phyloP scores from a whole-genome alignment of 1,140 invertebrate species.

The Micrasema minimum region DNA sequence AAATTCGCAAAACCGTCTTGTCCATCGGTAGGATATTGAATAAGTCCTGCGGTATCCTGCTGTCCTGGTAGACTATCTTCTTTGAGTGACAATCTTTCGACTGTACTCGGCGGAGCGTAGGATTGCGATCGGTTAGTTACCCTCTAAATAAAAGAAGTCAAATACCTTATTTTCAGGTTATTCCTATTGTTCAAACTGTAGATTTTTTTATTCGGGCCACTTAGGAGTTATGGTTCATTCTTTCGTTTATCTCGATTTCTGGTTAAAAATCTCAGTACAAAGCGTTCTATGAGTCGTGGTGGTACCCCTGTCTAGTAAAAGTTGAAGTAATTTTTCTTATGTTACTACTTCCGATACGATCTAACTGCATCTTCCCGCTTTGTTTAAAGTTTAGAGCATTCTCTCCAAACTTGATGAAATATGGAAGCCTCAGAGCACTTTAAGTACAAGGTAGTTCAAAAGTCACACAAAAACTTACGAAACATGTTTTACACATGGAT shows the following conservation, averaged over 20 bases:
- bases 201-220: not conserved
- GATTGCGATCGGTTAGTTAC: too few relatives aligned
- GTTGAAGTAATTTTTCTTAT: constrained; percentile 12
- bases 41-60: too few relatives aligned
- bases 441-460: too few relatives aligned
- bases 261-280: constrained; percentile 24
- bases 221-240: constrained; percentile 10
- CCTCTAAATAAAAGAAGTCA: not conserved
- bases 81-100: too few relatives aligned
- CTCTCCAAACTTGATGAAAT: constrained; percentile 22
- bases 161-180: not conserved
- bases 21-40: too few relatives aligned
- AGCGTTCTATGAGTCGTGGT: not conserved
- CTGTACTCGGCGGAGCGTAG: too few relatives aligned
- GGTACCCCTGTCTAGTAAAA: not conserved
- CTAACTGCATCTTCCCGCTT: constrained; percentile 21
- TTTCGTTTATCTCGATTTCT: constrained; percentile 21
- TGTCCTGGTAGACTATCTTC: too few relatives aligned
- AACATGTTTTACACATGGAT: too few relatives aligned
- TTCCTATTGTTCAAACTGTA: not conserved
- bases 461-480: too few relatives aligned
- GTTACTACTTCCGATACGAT: constrained; percentile 14
- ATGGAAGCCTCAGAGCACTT: constrained; percentile 24
- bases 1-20: too few relatives aligned
- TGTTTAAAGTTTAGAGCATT: not conserved